Conservation (phyloP, 2,888 invertebrate genomes). For the Pristionchus exspectatus region DNA sequence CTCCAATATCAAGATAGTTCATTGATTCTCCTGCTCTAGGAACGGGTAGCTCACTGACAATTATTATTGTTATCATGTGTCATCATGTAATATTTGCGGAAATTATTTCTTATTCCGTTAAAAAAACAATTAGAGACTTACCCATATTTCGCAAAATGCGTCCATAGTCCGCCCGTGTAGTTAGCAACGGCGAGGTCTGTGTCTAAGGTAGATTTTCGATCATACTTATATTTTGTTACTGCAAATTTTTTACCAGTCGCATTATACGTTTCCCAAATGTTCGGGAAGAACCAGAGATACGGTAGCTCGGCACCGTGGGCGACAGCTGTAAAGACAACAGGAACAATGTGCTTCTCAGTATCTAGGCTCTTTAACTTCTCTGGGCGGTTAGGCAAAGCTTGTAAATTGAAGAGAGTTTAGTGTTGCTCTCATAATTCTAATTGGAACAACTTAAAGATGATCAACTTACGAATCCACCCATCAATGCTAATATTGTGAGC, state of each 20-base stretch:
- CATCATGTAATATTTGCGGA: too few species aligned
- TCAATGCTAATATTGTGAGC: neutral
- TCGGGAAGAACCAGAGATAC: constrained; percentile 14
- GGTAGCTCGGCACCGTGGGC: neutral
- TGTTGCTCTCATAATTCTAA: too few species aligned
- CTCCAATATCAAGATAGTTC: neutral
- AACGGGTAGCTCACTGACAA: neutral
- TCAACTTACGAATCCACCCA: neutral
- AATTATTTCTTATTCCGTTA: too few species aligned
- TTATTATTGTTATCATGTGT: too few species aligned
- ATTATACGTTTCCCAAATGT: neutral
- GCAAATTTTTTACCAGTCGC: neutral
- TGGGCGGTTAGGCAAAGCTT: too few species aligned
- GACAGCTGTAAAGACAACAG: neutral
- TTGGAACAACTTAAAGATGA: neutral
- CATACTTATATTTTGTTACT: neutral
- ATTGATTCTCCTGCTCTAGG: neutral
- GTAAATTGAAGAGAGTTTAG: too few species aligned
- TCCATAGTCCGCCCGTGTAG: neutral
- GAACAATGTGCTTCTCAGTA: too few species aligned
- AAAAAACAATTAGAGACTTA: too few species aligned
- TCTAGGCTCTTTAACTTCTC: too few species aligned
- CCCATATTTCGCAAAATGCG: neutral
- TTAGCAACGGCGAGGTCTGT: neutral
- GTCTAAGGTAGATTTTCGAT: neutral